Evolutionary conservation across 2,113 vertebrate species (phyloP).

Genomic region (Syngnathus floridae): DNA sequence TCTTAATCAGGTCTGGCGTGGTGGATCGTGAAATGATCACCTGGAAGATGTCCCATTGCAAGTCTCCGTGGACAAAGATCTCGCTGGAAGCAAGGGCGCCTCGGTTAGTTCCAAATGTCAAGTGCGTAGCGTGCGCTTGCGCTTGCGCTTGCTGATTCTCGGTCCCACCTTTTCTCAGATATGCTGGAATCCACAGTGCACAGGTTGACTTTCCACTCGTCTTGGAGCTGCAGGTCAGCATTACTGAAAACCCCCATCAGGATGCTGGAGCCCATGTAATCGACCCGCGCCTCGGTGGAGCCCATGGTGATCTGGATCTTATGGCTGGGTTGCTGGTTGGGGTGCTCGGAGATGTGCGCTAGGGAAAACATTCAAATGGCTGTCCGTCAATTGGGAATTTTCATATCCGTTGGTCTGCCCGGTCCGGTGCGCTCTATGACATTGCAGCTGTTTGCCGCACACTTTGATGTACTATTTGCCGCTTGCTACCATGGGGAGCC

Average conservation of each 20-base stretch:
- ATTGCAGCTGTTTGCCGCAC: too few species aligned
- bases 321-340: slow-evolving; percentile 94
- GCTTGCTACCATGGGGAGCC: too few species aligned
- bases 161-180: slow-evolving; percentile 88
- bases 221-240: slow-evolving; percentile 91
- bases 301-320: slow-evolving; percentile 99
- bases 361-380: slow-evolving; percentile 13
- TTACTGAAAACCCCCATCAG: slow-evolving; percentile 99
- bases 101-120: not conserved
- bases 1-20: slow-evolving; percentile 97
- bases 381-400: too few species aligned
- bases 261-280: slow-evolving; percentile 99
- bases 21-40: slow-evolving; percentile 98
- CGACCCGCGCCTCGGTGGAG: slow-evolving; percentile 95
- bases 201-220: slow-evolving; percentile 97
- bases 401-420: too few species aligned
- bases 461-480: too few species aligned
- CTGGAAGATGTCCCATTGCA: slow-evolving; percentile 99
- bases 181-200: slow-evolving; percentile 83
- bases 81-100: slow-evolving; percentile 66
- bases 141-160: not conserved
- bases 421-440: too few species aligned
- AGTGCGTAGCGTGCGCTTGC: not conserved
- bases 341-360: slow-evolving; percentile 98
- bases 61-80: slow-evolving; percentile 94